These are phyloP conservation scores for Allobates femoralis DNA, from an alignment of 2,797 vertebrate species.

Conservation along the genomic window DNA sequence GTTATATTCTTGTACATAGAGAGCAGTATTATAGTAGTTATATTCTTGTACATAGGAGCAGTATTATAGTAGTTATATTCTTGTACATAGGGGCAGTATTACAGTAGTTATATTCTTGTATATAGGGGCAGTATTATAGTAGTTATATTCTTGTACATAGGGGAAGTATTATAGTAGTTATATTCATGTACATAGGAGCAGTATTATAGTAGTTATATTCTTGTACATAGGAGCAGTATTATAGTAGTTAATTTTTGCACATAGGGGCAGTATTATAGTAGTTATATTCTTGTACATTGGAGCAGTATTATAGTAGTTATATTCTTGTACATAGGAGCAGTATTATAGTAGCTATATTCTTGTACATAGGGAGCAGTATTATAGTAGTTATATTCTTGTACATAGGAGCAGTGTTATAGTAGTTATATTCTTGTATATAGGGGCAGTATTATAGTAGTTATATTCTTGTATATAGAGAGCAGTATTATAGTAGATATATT, in stretches of 20 bases:
- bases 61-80: constrained; percentile 9
- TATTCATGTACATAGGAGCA: too few species aligned
- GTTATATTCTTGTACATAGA: too few species aligned
- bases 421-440: neutral
- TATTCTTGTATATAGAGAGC: neutral
- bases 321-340: too few species aligned
- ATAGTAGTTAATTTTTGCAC: neutral
- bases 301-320: neutral
- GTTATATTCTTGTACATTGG: neutral
- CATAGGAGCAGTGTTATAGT: neutral
- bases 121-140: too few species aligned
- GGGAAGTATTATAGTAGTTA: constrained; percentile 9
- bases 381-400: constrained; percentile 4
- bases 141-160: too few species aligned
- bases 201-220: neutral
- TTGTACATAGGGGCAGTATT: too few species aligned
- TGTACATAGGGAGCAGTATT: neutral
- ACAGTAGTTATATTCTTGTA: too few species aligned
- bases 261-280: neutral
- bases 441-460: neutral
- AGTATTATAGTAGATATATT: neutral
- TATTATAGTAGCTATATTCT: too few species aligned
- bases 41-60: neutral
- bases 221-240: too few species aligned
- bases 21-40: constrained; percentile 2